Conservation (phyloP, 1,140 invertebrate species). For the Reticulitermes speratus region DNA sequence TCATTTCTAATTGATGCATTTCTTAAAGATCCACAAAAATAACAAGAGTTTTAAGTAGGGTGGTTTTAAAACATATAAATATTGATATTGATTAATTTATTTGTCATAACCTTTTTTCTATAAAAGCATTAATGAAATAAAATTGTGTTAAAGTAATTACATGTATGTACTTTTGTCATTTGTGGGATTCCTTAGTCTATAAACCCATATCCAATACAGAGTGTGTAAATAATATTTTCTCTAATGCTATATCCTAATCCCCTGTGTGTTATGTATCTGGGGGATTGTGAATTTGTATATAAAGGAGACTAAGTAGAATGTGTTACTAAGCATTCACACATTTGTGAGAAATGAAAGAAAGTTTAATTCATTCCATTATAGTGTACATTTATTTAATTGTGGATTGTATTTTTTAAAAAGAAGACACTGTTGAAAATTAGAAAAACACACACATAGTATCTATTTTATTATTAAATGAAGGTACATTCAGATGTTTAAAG, state of each 20-base stretch:
- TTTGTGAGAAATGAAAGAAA: neutral
- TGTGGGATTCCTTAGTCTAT: neutral
- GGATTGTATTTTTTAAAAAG: slow-evolving; percentile 4
- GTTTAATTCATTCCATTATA: neutral
- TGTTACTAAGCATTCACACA: neutral
- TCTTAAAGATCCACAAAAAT: neutral
- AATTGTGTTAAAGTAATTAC: slow-evolving; percentile 17
- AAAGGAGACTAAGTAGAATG: neutral
- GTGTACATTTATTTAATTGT: neutral
- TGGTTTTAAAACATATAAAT: slow-evolving; percentile 13
- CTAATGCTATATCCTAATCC: too few species aligned
- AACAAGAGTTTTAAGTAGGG: slow-evolving; percentile 6
- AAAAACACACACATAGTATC: neutral
- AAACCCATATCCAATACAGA: neutral
- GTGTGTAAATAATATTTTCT: neutral
- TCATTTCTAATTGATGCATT: neutral
- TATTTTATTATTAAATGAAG: neutral
- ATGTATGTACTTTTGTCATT: slow-evolving; percentile 11
- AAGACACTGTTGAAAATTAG: neutral
- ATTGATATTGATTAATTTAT: slow-evolving; percentile 16
- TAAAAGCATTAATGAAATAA: slow-evolving; percentile 18
- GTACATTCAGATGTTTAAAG: too few species aligned
- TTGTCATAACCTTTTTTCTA: slow-evolving; percentile 19
- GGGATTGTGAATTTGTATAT: neutral
- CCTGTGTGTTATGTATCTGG: neutral